Conservation (phyloP, 2,113 vertebrate species). For the Amphiprion percula region DNA sequence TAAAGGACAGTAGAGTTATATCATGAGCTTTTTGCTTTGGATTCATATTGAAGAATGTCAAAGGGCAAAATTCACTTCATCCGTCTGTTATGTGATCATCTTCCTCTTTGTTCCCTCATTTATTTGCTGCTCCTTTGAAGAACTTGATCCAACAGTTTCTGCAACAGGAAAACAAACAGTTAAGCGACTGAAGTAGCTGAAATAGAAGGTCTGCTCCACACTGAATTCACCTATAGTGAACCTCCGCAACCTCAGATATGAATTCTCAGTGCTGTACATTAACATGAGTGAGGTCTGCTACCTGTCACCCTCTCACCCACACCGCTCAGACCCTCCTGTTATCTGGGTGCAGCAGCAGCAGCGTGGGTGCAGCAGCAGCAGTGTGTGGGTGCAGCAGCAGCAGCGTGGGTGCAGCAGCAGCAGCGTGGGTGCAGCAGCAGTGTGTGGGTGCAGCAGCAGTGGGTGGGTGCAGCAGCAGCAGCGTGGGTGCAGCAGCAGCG, state of each 20-base stretch:
- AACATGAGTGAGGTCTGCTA: background rate
- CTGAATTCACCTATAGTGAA: background rate
- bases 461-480: too few relatives aligned
- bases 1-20: background rate
- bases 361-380: conserved; percentile 51
- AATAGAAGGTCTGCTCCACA: background rate
- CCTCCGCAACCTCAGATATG: conserved; percentile 1
- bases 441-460: too few relatives aligned
- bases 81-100: background rate
- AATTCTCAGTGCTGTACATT: background rate
- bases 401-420: too few relatives aligned
- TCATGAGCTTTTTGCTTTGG: background rate
- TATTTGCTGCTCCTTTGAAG: conserved; percentile 88
- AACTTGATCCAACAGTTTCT: conserved; percentile 85
- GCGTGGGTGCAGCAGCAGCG: too few relatives aligned
- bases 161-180: conserved; percentile 31
- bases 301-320: conserved; percentile 18
- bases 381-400: conserved; percentile 52
- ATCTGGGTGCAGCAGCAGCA: conserved; percentile 57
- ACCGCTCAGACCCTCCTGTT: conserved; percentile 26
- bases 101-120: conserved; percentile 43
- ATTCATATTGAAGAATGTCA: background rate
- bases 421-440: too few relatives aligned
- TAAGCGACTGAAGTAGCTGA: background rate
- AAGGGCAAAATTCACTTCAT: conserved; percentile 7